Evolutionary conservation across 2,797 vertebrate genomes (phyloP).

Genomic region (Silurus lanzhouensis): DNA sequence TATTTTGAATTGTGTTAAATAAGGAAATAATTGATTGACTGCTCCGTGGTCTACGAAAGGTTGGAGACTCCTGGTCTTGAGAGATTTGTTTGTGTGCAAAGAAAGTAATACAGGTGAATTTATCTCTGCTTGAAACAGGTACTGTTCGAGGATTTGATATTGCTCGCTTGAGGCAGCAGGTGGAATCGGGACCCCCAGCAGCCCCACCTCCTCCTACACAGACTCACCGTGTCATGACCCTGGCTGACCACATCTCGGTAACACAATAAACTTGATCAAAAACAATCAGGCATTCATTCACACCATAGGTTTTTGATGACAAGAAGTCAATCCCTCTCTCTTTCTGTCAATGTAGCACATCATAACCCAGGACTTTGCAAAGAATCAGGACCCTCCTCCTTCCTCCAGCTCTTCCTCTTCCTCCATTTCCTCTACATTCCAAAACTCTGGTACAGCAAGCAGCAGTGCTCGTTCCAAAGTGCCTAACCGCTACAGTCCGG

Average conservation of each 20-base stretch:
- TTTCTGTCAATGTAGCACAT: constrained; percentile 82
- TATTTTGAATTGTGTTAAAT: no score
- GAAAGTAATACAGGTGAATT: background rate
- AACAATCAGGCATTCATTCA: background rate
- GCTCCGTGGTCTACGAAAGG: no score
- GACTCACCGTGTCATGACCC: constrained; percentile 94
- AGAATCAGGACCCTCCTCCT: constrained; percentile 86
- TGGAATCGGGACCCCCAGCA: constrained; percentile 71
- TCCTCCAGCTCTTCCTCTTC: constrained; percentile 76
- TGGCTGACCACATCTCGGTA: constrained; percentile 98
- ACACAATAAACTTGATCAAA: constrained; percentile 45
- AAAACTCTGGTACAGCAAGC: constrained; percentile 70
- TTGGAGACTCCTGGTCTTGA: background rate
- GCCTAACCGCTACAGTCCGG: constrained; percentile 90
- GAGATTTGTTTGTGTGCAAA: background rate
- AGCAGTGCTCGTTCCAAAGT: constrained; percentile 78
- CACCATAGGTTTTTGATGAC: background rate
- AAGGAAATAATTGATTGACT: no score
- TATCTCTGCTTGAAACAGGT: constrained; percentile 61
- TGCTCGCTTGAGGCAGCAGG: constrained; percentile 80
- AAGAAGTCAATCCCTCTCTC: background rate
- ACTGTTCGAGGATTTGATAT: constrained; percentile 81
- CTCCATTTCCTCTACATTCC: constrained; percentile 86
- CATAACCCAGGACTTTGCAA: constrained; percentile 98
- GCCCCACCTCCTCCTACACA: constrained; percentile 81